Evolutionary conservation across 2,797 vertebrate genomes (phyloP).

Genomic region (Aeoliscus strigatus): DNA sequence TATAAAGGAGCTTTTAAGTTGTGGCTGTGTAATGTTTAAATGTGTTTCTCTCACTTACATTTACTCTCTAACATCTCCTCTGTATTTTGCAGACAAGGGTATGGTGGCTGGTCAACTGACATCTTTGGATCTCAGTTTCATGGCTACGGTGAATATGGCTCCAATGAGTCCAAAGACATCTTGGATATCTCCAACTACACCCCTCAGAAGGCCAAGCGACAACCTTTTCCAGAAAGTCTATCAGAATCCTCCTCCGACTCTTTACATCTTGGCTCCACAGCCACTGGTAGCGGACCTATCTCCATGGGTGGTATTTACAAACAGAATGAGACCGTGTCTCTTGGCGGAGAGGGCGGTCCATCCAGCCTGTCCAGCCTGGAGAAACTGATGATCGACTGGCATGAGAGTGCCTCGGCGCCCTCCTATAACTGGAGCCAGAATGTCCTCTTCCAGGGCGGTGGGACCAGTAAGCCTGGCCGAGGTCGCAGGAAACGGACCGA

Average conservation of each 20-base stretch:
- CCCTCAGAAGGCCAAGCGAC: slow-evolving; percentile 95
- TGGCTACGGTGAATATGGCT: slow-evolving; percentile 87
- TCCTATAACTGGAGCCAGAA: slow-evolving; percentile 99
- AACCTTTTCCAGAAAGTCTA: slow-evolving; percentile 87
- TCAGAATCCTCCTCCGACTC: slow-evolving; percentile 97
- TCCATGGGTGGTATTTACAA: slow-evolving; percentile 72
- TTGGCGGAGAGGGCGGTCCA: slow-evolving; percentile 70
- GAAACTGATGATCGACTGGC: slow-evolving; percentile 99
- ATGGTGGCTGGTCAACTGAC: slow-evolving; percentile 84
- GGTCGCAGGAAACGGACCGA: slow-evolving; percentile 94
- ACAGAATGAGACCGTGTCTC: slow-evolving; percentile 57
- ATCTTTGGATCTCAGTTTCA: slow-evolving; percentile 88
- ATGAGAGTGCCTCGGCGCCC: slow-evolving; percentile 89
- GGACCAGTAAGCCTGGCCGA: slow-evolving; percentile 87
- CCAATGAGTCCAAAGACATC: slow-evolving; percentile 94
- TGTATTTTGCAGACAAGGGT: slow-evolving; percentile 77
- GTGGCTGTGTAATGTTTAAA: too few relatives aligned
- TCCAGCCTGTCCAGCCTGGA: slow-evolving; percentile 97
- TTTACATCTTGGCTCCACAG: slow-evolving; percentile 84
- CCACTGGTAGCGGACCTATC: slow-evolving; percentile 51
- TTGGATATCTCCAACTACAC: slow-evolving; percentile 99
- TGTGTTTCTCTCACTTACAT: slow-evolving; percentile 4
- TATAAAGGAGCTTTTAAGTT: too few relatives aligned
- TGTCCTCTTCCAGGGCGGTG: slow-evolving; percentile 91
- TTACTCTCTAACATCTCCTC: slow-evolving; percentile 16